These are phyloP conservation scores for Macrosoma leucophasiata DNA, from an alignment of 2,888 invertebrate genomes.

Conservation along the genomic window DNA sequence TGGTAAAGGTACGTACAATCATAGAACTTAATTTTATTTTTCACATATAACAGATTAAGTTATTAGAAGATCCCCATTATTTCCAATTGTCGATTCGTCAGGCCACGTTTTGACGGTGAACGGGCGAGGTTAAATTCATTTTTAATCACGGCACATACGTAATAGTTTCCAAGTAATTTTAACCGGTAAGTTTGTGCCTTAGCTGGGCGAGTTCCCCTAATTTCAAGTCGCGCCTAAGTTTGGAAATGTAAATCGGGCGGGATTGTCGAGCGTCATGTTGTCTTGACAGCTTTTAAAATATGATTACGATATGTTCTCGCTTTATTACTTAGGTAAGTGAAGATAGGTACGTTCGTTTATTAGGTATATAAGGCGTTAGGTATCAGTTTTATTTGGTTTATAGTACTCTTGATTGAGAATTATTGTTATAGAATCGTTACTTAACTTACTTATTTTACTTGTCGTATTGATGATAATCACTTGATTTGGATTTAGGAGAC, in stretches of 20 bases:
- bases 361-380: too few species aligned
- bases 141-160: constrained; percentile 26
- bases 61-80: constrained; percentile 27
- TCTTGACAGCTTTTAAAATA: constrained; percentile 69
- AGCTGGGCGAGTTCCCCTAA: constrained; percentile 52
- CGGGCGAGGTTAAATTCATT: constrained; percentile 23
- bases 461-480: too few species aligned
- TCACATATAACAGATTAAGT: constrained; percentile 32
- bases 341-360: too few species aligned
- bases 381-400: too few species aligned
- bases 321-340: constrained; percentile 9
- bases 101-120: constrained; percentile 19
- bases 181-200: constrained; percentile 29
- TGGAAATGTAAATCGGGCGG: constrained; percentile 42
- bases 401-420: too few species aligned
- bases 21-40: constrained; percentile 26
- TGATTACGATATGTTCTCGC: constrained; percentile 44
- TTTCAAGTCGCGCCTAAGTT: constrained; percentile 57
- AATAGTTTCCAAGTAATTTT: constrained; percentile 47
- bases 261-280: constrained; percentile 55
- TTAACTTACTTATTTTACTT: too few species aligned
- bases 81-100: constrained; percentile 30
- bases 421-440: too few species aligned
- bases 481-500: too few species aligned
- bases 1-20: constrained; percentile 22